Percentiles rank a stretch among this genome's conserved stretches.
These are phyloP conservation scores for Xiphophorus maculatus DNA, from an alignment of 2,113 vertebrate genomes.

Conservation along the genomic window DNA sequence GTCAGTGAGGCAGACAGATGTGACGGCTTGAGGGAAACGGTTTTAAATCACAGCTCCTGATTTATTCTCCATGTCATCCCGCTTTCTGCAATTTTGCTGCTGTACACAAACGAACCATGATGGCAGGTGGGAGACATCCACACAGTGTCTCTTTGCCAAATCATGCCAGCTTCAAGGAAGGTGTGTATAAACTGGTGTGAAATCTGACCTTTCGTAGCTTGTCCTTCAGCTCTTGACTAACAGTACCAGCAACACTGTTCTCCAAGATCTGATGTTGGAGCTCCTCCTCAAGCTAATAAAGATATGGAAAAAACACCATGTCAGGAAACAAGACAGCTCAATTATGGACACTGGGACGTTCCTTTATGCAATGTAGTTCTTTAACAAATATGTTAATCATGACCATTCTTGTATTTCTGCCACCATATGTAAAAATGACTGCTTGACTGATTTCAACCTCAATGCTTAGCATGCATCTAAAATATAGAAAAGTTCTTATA, in stretches of 20 bases:
- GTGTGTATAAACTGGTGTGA: background rate
- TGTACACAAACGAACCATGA: background rate
- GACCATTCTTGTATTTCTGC: background rate
- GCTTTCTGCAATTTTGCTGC: background rate
- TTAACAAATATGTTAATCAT: background rate
- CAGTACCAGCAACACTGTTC: conserved; percentile 81
- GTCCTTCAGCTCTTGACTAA: conserved; percentile 84
- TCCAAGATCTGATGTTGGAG: conserved; percentile 81
- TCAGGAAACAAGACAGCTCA: background rate
- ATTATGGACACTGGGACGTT: background rate
- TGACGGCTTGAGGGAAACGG: background rate
- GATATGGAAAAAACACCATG: background rate
- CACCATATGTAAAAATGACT: too few relatives aligned
- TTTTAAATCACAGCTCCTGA: background rate
- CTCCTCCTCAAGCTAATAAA: conserved; percentile 82
- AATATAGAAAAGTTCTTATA: background rate
- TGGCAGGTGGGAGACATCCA: background rate
- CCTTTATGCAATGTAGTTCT: background rate
- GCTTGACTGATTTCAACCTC: background rate
- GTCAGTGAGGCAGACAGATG: background rate
- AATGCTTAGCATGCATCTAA: background rate
- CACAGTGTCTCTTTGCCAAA: background rate
- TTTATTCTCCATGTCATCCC: background rate
- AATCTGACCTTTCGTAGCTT: conserved; percentile 82
- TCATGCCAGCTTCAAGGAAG: background rate